These are phyloP conservation scores for Taenioides sp. DNA, from an alignment of 2,797 vertebrate genomes.

Conservation along the genomic window DNA sequence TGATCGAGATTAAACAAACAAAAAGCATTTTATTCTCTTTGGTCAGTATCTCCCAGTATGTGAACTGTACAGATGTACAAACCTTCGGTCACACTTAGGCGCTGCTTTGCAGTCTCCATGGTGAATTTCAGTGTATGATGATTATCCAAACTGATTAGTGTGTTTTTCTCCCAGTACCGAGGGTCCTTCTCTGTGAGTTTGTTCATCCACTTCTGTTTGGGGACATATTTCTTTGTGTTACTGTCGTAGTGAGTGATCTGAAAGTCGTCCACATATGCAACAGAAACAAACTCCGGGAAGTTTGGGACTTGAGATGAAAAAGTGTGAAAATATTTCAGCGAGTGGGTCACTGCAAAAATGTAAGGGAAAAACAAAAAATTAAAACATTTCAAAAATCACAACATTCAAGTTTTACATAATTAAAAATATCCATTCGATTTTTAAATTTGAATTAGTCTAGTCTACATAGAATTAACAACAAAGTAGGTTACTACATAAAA, in stretches of 20 bases:
- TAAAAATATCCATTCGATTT: too few species aligned
- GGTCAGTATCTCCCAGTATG: too few species aligned
- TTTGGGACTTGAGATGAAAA: slow-evolving; percentile 9
- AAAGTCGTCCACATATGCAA: not conserved
- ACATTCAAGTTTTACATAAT: too few species aligned
- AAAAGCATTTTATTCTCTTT: too few species aligned
- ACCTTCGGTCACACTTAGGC: slow-evolving; percentile 42
- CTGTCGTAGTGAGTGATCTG: not conserved
- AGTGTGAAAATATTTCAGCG: not conserved
- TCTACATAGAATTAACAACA: too few species aligned
- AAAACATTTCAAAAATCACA: not conserved
- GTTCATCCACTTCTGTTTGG: slow-evolving; percentile 27
- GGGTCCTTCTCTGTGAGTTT: not conserved
- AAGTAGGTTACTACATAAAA: too few species aligned
- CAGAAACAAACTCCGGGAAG: slow-evolving; percentile 8
- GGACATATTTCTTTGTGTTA: not conserved
- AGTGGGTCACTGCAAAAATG: slow-evolving; percentile 15
- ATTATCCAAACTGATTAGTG: not conserved
- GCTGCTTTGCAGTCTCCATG: not conserved
- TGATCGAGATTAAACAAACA: too few species aligned
- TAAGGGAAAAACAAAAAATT: not conserved
- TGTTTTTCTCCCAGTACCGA: not conserved
- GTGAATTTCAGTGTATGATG: not conserved
- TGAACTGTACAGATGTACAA: not conserved
- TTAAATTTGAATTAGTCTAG: not conserved